Evolutionary conservation across 2,113 vertebrate genomes (phyloP), one percentile per base, ranked within the genome.

Genomic region (Turnix velox): DNA sequence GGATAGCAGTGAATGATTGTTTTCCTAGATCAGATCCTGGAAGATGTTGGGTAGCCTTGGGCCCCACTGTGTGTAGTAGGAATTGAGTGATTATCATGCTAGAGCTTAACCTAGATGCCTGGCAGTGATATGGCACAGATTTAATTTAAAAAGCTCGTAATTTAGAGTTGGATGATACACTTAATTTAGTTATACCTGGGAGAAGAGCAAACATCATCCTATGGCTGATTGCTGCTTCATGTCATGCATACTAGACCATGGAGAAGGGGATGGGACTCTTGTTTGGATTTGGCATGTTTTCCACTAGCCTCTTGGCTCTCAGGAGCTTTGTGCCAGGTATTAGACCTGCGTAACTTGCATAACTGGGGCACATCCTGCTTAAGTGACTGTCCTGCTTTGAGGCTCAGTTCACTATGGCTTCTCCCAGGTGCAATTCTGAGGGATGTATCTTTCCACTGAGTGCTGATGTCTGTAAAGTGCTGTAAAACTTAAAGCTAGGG

Each of bases 171-270:
- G 11, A 18, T 24, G 10, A 18, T 62, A n/a, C 1, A 1, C 27
- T 69, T 80, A 75, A 54, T 40, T 61, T 80, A 33, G 48, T 66
- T 67, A 46, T 88, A 43, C 7, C 7, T 67, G 33, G 17, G 19
- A 55, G 33, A 67, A 80, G 18, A 80, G 19, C 73, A 42, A 55
- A 46, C 18, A 54, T 27, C 27, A 51, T 18, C 19, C 8, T 23
- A 2, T 0, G 5, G 37, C 68, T 22, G 20, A 48, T 67, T 0
- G 3, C 58, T 92, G 66, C 10, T 2, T 57, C 37, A 30, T 0
- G 0, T 76, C 10, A 1, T 40, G 31, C 30, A 13, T 73, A 15
- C 27, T 46, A 66, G 74, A 61, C 33, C 46, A 33, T 45, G 67
- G 67, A 33, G 46, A 68, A 51, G n/a, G 33, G 23, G 7, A 33